Percentiles rank a stretch among this genome's conserved stretches.
Evolutionary conservation across 2,113 vertebrate species (phyloP).

Genomic region (Ivindomyrus marchei): DNA sequence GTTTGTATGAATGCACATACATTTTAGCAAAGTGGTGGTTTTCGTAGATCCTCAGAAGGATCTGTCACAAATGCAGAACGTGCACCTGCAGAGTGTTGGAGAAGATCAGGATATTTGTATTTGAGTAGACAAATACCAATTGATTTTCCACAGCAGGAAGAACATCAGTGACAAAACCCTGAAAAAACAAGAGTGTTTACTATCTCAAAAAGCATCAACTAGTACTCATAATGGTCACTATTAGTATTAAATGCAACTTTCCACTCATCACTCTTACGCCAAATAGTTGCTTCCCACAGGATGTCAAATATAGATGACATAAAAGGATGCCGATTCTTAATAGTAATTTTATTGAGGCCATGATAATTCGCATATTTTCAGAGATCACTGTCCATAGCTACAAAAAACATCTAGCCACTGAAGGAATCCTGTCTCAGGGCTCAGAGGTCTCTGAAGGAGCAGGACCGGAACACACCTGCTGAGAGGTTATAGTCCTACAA

Average conservation of each 20-base stretch:
- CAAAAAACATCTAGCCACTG: neutral
- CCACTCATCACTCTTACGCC: too few species aligned
- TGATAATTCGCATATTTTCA: neutral
- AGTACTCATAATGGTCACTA: neutral
- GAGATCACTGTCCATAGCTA: neutral
- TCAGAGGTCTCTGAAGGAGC: neutral
- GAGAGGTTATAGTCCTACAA: neutral
- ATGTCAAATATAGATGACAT: neutral
- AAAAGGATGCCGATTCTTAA: neutral
- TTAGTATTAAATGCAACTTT: too few species aligned
- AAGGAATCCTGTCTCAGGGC: neutral
- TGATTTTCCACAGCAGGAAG: neutral
- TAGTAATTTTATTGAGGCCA: neutral
- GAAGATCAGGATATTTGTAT: neutral
- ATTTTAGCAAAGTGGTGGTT: neutral
- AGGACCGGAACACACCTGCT: neutral
- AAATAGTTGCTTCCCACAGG: neutral
- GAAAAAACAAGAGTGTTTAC: neutral
- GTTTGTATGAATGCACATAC: neutral
- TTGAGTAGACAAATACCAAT: neutral
- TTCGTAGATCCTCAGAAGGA: neutral
- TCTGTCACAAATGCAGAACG: neutral
- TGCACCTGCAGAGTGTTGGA: neutral
- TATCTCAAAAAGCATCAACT: neutral
- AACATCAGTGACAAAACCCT: neutral